Evolutionary conservation across 1,140 invertebrate genomes (phyloP), one percentile per base, ranked within the genome.

Genomic region (Megalonaias nervosa): DNA sequence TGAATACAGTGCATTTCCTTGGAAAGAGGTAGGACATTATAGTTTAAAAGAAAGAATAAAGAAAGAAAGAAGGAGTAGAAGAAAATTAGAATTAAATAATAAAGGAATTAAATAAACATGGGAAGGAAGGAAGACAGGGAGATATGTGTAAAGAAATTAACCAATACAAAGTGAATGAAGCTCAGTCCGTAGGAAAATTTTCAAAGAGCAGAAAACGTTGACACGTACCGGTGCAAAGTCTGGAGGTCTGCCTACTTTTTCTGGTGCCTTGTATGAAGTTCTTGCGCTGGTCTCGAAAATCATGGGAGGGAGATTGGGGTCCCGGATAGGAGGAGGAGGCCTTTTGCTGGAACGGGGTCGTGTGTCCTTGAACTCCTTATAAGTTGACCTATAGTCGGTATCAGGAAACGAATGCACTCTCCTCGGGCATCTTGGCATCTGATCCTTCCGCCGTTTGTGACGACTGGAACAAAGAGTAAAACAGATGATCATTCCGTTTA

Each of bases 261-360:
- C 75, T 19, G 77, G 80, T 19, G 81, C 62, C 60, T 78, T 85
- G 70, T 87, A 90, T 3, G 86, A 84, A 55, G 78, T 75, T 60
- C 86, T 73, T 74, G 89, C 87, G 60, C 86, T 86, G 14, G 89
- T 90, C 13, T 82, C 77, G 64, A 90, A 87, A 2, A 70, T 71
- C 89, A 90, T 90, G 9, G 87, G 82, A 16, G 80, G 81, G n/a
- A 81, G 81, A 21, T 84, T 75, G 1, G 74, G 77, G 23, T 85
- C 81, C 13, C 80, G 65, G 4, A 67, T 73, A 19, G 77, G 77
- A 1, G 82, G 79, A 3, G 82, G 81, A 0, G 88, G 88, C 23
- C 86, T 66, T 68, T 90, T 90, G 66, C 83, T 88, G 56, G 88
- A 89, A 17, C 89, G 38, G 15, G 89, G 89, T 65, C 87, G 81